Evolutionary conservation across 2,113 vertebrate genomes (phyloP).

Genomic region (Sclerurus mexicanus): DNA sequence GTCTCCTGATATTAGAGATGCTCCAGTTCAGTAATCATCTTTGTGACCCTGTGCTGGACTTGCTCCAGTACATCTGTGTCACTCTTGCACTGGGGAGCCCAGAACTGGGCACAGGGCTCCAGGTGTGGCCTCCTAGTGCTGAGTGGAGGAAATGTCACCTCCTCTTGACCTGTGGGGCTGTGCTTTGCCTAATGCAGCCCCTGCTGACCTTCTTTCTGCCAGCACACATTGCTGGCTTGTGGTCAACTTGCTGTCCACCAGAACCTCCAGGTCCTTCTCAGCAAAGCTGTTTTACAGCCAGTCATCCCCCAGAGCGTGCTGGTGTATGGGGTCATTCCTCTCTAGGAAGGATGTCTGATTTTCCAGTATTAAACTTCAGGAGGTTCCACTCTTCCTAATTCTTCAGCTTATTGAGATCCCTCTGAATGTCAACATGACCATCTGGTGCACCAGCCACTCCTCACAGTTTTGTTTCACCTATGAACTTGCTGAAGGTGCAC

Average conservation of each 20-base stretch:
- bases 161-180: not conserved
- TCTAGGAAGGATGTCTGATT: not conserved
- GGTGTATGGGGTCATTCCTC: not conserved
- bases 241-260: not conserved
- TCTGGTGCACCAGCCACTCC: not conserved
- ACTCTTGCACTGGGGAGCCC: not conserved
- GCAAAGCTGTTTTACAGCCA: not conserved
- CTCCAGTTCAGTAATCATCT: not conserved
- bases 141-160: not conserved
- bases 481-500: not conserved
- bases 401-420: not conserved
- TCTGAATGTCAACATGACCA: not conserved
- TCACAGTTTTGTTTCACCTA: not conserved
- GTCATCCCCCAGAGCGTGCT: not conserved
- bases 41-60: not conserved
- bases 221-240: not conserved
- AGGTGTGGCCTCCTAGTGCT: not conserved
- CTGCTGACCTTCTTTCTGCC: not conserved
- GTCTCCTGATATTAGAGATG: not conserved
- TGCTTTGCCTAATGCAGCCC: not conserved
- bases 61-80: not conserved
- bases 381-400: not conserved
- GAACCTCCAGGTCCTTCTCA: not conserved
- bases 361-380: not conserved
- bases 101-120: not conserved